phyloP scores from a whole-genome alignment of 2,797 vertebrate genomes.

The Hyperoplus immaculatus region DNA sequence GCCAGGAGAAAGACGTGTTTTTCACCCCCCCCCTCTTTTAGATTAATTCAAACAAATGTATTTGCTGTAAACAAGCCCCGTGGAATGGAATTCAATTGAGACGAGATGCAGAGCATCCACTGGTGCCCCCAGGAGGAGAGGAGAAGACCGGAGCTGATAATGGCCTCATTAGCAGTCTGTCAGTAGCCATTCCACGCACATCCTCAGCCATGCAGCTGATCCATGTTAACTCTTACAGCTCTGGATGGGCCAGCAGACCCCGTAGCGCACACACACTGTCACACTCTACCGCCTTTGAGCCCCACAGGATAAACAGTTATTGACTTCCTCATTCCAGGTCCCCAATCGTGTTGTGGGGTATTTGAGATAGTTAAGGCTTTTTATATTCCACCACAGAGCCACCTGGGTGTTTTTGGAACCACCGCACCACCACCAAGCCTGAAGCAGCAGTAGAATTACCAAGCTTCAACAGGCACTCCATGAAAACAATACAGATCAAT shows the following conservation, averaged over 20 bases:
- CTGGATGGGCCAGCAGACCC: slow-evolving; percentile 29
- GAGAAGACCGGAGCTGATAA: slow-evolving; percentile 85
- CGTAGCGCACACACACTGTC: background rate
- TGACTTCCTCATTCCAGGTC: slow-evolving; percentile 36
- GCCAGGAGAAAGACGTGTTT: slow-evolving; percentile 58
- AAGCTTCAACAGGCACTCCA: slow-evolving; percentile 80
- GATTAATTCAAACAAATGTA: slow-evolving; percentile 86
- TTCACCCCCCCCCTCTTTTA: slow-evolving; percentile 47
- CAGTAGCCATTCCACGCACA: slow-evolving; percentile 84
- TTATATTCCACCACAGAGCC: slow-evolving; percentile 47
- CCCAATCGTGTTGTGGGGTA: slow-evolving; percentile 16
- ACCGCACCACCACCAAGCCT: slow-evolving; percentile 63
- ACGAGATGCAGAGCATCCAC: slow-evolving; percentile 79
- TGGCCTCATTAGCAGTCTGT: slow-evolving; percentile 90
- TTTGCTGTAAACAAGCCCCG: slow-evolving; percentile 88
- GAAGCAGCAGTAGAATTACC: slow-evolving; percentile 78
- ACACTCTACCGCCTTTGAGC: slow-evolving; percentile 42
- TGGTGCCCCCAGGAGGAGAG: slow-evolving; percentile 78
- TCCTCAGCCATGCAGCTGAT: slow-evolving; percentile 74
- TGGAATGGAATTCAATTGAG: slow-evolving; percentile 86
- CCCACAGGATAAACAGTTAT: slow-evolving; percentile 41
- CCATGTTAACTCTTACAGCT: slow-evolving; percentile 71
- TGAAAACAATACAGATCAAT: slow-evolving; percentile 86
- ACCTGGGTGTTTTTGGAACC: slow-evolving; percentile 52
- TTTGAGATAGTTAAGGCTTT: slow-evolving; percentile 32